Percentiles rank a stretch among this genome's conserved stretches.
These are phyloP conservation scores for Anableps anableps DNA, from an alignment of 2,797 vertebrate species.

Conservation along the genomic window DNA sequence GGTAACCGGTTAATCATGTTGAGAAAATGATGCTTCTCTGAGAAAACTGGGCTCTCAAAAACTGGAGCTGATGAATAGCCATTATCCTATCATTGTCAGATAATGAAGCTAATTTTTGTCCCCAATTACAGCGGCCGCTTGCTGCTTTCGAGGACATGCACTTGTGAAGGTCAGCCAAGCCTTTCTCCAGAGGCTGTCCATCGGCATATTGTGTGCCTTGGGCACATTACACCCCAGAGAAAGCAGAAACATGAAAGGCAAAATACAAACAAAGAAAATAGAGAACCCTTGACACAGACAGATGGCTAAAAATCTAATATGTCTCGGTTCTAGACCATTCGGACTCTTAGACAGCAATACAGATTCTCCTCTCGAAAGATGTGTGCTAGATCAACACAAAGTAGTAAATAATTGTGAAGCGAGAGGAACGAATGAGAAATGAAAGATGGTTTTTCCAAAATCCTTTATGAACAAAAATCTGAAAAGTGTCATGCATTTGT, in stretches of 20 bases:
- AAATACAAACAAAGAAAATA: slow-evolving; percentile 48
- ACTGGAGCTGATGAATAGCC: slow-evolving; percentile 37
- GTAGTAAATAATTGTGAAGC: neutral
- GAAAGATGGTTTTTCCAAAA: neutral
- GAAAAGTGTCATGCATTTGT: neutral
- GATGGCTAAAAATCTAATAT: slow-evolving; percentile 10
- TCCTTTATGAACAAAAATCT: neutral
- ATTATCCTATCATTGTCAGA: slow-evolving; percentile 58
- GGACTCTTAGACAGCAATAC: neutral
- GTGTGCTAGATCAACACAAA: neutral
- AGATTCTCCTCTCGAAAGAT: neutral
- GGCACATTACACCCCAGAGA: slow-evolving; percentile 48
- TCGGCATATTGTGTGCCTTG: slow-evolving; percentile 59
- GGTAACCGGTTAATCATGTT: slow-evolving; percentile 2
- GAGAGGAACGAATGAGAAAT: neutral
- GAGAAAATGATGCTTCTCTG: slow-evolving; percentile 8
- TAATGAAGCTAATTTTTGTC: slow-evolving; percentile 57
- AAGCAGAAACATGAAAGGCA: slow-evolving; percentile 20
- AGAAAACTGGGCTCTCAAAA: slow-evolving; percentile 14
- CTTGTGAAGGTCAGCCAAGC: slow-evolving; percentile 73
- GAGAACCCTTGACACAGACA: slow-evolving; percentile 16
- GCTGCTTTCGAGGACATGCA: slow-evolving; percentile 63
- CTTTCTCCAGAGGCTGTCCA: slow-evolving; percentile 43
- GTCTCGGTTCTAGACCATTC: neutral
- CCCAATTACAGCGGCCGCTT: slow-evolving; percentile 49